Evolutionary conservation across 1,140 invertebrate species (phyloP).

Genomic region (Drosophila ercepeae): DNA sequence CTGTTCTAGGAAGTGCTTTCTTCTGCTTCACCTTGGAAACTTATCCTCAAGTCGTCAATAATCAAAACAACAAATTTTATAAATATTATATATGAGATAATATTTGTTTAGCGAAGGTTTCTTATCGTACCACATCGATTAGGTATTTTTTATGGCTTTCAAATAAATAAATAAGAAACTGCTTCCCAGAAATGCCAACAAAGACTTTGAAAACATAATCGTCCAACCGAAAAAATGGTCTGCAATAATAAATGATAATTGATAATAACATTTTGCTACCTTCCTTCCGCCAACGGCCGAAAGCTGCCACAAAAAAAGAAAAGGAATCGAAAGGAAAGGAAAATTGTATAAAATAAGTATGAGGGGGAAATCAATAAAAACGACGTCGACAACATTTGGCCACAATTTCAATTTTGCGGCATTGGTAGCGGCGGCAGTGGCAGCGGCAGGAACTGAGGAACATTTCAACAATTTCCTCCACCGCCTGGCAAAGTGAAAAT

Average conservation of each 20-base stretch:
- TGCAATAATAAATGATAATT: slow-evolving; percentile 80
- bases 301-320: slow-evolving; percentile 10
- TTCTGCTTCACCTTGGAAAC: background rate
- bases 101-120: background rate
- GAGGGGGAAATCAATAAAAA: slow-evolving; percentile 76
- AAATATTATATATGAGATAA: slow-evolving; percentile 11
- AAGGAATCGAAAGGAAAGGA: slow-evolving; percentile 19
- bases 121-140: slow-evolving; percentile 5
- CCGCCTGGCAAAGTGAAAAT: slow-evolving; percentile 56
- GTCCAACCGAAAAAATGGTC: slow-evolving; percentile 41
- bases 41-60: background rate
- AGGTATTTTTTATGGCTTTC: background rate
- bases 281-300: slow-evolving; percentile 62
- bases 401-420: slow-evolving; percentile 74
- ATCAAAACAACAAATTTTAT: slow-evolving; percentile 9
- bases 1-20: background rate
- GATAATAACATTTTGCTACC: slow-evolving; percentile 77
- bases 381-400: slow-evolving; percentile 72
- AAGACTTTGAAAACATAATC: slow-evolving; percentile 37
- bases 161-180: slow-evolving; percentile 23
- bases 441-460: slow-evolving; percentile 31
- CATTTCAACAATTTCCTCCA: slow-evolving; percentile 74
- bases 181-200: slow-evolving; percentile 23
- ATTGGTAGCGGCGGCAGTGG: slow-evolving; percentile 14
- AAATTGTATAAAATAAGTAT: slow-evolving; percentile 55